phyloP scores from a whole-genome alignment of 2,888 invertebrate species.

The Eupithecia exiguata region DNA sequence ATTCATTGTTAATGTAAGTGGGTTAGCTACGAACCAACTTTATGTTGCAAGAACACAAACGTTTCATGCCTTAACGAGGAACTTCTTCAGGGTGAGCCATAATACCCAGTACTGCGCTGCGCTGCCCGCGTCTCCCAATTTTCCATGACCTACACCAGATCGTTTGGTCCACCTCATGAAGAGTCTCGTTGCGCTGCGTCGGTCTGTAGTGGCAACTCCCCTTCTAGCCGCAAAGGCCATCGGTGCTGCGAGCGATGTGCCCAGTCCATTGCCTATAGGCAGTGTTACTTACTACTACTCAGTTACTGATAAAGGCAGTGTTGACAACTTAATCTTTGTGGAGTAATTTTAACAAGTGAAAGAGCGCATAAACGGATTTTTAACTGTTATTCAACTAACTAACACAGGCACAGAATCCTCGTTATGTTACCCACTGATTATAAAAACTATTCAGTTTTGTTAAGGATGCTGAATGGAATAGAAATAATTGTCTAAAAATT shows the following conservation, averaged over 20 bases:
- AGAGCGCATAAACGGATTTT: background rate
- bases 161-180: background rate
- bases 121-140: no score
- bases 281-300: no score
- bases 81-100: no score
- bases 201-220: background rate
- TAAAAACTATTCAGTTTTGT: background rate
- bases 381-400: background rate
- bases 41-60: no score
- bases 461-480: background rate
- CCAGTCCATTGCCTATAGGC: no score
- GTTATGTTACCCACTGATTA: background rate
- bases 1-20: background rate
- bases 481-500: background rate
- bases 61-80: no score
- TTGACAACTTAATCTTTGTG: background rate
- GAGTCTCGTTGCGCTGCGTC: background rate
- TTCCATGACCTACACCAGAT: no score
- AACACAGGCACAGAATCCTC: background rate
- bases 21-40: no score
- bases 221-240: background rate
- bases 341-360: background rate
- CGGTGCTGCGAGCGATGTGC: background rate
- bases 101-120: no score
- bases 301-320: background rate